Base-by-base conservation (phyloP, 2,888 invertebrate species). In the Tetramorium bicarinatum region DNA sequence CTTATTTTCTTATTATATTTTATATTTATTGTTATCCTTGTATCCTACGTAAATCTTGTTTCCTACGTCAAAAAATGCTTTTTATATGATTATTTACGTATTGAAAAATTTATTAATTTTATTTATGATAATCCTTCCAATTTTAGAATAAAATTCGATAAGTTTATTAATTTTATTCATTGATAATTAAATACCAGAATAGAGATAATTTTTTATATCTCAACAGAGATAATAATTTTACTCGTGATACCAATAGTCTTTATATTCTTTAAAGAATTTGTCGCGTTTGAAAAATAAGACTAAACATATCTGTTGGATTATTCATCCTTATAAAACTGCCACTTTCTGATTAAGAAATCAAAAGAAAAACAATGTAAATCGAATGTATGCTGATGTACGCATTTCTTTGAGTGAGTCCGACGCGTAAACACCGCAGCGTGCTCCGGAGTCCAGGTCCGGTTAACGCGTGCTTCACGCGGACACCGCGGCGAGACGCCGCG, bases 401-500 rank as follows among this genome's bases (percentile, higher is more conserved):
- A 0, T 15, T 52, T 69, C 29, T 54, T 21, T 38, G n/a, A 3
- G 2, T 54, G 38, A n/a, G 2, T 49, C 15, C 49, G 49, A 49
- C 7, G n/a, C 25, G 15, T 44, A 67, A 29, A 54, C 18, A 25
- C 38, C 79, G 84, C 83, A 34, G 9, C 25, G 4, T 11, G 15
- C 2, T 62, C 15, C 13, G 3, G 18, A 47, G n/a, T 29, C 56
- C 25, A 34, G 38, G 41, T 21, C 15, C 62, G 47, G 59, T 34
- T 41, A 21, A 25, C 15, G 29, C 29, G 4, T 56, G 76, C 41
- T 79, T 71, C 52, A 25, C 0, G 69, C 56, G 61, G 54, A 25
- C 29, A 13, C 54, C 67, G 64, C 38, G 21, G 72, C 75, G 88
- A 71, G 77, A 64, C 91, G 88, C 87, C 81, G 52, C 44, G 54